Evolutionary conservation across 2,113 vertebrate species (phyloP).

Genomic region (Pristiophorus japonicus): DNA sequence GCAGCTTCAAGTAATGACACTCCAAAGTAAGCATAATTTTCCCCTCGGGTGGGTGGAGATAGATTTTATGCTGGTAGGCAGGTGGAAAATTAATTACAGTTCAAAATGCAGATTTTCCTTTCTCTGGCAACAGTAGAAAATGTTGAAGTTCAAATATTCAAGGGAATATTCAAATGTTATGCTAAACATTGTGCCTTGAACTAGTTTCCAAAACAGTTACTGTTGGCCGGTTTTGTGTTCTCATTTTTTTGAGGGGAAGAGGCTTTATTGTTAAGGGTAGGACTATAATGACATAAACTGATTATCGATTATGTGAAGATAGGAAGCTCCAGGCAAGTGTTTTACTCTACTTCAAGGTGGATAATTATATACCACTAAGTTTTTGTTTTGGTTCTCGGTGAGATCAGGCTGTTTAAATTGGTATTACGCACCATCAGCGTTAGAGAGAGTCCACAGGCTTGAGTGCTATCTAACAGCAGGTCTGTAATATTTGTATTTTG

Average conservation of each 20-base stretch:
- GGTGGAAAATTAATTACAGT: neutral
- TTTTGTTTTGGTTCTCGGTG: neutral
- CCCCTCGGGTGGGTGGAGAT: neutral
- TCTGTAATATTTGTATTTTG: neutral
- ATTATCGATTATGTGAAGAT: neutral
- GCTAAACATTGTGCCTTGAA: neutral
- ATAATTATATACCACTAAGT: neutral
- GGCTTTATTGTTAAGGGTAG: neutral
- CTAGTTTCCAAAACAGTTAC: neutral
- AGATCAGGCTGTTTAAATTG: neutral
- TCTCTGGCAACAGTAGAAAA: neutral
- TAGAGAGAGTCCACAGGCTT: neutral
- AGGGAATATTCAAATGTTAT: too few relatives aligned
- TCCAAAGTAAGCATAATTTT: neutral
- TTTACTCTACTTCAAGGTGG: neutral
- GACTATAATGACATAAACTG: neutral
- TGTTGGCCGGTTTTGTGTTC: neutral
- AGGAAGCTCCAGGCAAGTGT: neutral
- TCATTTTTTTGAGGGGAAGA: neutral
- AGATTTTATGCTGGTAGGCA: neutral
- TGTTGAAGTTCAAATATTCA: too few relatives aligned
- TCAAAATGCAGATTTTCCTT: neutral
- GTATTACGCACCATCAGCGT: neutral
- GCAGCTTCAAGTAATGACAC: neutral
- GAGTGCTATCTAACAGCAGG: neutral